Evolutionary conservation across 2,797 vertebrate species (phyloP), one percentile per base, ranked within the genome.

Genomic region (Meriones psammophilus): DNA sequence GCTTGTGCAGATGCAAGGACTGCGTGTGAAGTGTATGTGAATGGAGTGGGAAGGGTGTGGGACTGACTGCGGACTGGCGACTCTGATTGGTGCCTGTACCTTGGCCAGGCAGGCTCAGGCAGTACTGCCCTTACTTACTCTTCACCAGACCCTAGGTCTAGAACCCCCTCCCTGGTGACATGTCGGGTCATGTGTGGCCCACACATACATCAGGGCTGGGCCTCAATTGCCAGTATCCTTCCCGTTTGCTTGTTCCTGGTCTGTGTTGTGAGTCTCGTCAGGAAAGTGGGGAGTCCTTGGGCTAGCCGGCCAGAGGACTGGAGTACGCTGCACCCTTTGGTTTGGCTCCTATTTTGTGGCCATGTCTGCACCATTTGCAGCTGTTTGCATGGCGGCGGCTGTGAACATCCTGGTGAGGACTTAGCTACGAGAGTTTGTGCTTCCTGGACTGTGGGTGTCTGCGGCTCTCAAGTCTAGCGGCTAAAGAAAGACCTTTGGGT

Each of bases 1-100:
- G 89, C 5, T 20, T 91, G 94, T 80, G 78, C 88, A 69, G 84
- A 94, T 94, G 95, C 88, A 56, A 28, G 64, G 94, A 69, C 58
- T 28, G 96, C 5, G 0, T 76, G 88, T 85, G 86, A 68, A 74
- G 89, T 28, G 54, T 96, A 90, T 95, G 84, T 95, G 97, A 96
- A 94, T 96, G 93, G 95, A 96, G 81, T 68, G 54, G 79, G 66
- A 79, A 77, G 68, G 93, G 83, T 36, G 46, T 88, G 87, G 90
- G 77, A 68, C 89, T 84, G 94, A 30, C 85, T 85, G 81, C 5
- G 10, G 91, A 71, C 94, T 76, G 92, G 95, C 77, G 81, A 26
- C 83, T 6, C 77, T 46, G 50, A 56, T 93, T 71, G 79, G 90
- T 0, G 2, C 20, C 90, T 71, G 66, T 92, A 64, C 33, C 91